Evolutionary conservation across 2,888 invertebrate genomes (phyloP).

Genomic region (Mythimna lalbum): DNA sequence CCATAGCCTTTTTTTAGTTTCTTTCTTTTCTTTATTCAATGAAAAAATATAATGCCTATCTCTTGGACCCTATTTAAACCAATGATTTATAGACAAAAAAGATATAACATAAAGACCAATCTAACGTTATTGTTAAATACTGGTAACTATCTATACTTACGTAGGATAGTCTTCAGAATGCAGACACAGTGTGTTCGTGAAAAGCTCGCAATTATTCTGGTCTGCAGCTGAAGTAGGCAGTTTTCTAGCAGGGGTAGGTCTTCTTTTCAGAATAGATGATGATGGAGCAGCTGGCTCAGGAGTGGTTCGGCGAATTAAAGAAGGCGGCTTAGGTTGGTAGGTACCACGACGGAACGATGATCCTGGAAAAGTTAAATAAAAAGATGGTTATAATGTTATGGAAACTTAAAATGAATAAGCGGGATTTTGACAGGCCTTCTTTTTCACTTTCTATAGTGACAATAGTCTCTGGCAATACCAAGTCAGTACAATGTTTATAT

Average conservation of each 20-base stretch:
- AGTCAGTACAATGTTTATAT: slow-evolving; percentile 8
- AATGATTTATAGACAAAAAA: neutral
- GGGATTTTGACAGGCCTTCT: neutral
- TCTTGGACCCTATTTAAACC: neutral
- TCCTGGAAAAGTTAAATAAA: slow-evolving; percentile 65
- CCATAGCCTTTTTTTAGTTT: too few species aligned
- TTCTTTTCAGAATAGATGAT: slow-evolving; percentile 67
- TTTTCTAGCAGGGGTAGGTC: slow-evolving; percentile 78
- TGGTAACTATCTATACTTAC: slow-evolving; percentile 85
- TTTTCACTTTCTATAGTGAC: slow-evolving; percentile 6
- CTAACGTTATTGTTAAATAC: neutral
- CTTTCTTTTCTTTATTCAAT: too few species aligned
- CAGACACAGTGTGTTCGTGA: slow-evolving; percentile 93
- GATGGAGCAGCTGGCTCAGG: slow-evolving; percentile 72
- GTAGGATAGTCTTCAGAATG: slow-evolving; percentile 94
- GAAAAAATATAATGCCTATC: too few species aligned
- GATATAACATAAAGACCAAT: neutral
- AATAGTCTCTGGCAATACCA: slow-evolving; percentile 17
- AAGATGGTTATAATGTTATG: neutral
- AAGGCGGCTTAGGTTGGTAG: slow-evolving; percentile 78
- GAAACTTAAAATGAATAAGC: neutral
- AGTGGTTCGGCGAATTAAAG: slow-evolving; percentile 76
- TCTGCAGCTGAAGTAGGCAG: slow-evolving; percentile 71
- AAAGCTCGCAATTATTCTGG: slow-evolving; percentile 91
- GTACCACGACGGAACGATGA: slow-evolving; percentile 81